Percentiles rank a stretch among this genome's conserved stretches.
Evolutionary conservation across 2,888 invertebrate genomes (phyloP).

Genomic region (Ophioninae sp.): DNA sequence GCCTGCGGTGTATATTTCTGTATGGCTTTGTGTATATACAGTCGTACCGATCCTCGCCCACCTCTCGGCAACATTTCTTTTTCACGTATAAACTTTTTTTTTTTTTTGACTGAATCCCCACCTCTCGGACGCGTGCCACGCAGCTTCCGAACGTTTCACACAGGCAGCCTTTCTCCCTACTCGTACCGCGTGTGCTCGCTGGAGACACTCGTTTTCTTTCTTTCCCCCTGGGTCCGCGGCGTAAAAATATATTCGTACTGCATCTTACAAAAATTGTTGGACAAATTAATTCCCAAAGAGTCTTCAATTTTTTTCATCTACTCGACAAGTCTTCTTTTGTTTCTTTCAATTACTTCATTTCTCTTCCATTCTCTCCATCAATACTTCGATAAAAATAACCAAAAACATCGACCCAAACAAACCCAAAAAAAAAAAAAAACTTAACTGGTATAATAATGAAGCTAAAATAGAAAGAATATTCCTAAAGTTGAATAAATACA

Average conservation of each 20-base stretch:
- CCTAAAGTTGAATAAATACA: no score
- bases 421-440: no score
- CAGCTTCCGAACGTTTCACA: slow-evolving; percentile 57
- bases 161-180: slow-evolving; percentile 26
- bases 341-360: no score
- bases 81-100: slow-evolving; percentile 27
- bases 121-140: slow-evolving; percentile 56
- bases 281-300: not conserved
- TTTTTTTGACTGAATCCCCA: slow-evolving; percentile 22
- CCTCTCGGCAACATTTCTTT: slow-evolving; percentile 20
- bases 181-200: slow-evolving; percentile 32
- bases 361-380: no score
- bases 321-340: no score
- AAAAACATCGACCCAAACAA: no score
- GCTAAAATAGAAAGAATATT: no score
- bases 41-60: not conserved
- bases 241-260: slow-evolving; percentile 41
- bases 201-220: slow-evolving; percentile 54
- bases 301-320: no score
- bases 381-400: no score
- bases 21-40: no score
- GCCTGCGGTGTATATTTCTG: no score
- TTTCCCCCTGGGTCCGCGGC: slow-evolving; percentile 42
- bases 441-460: no score
- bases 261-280: slow-evolving; percentile 8